phyloP scores from a whole-genome alignment of 2,113 vertebrate genomes.

The Nycticorax nycticorax region DNA sequence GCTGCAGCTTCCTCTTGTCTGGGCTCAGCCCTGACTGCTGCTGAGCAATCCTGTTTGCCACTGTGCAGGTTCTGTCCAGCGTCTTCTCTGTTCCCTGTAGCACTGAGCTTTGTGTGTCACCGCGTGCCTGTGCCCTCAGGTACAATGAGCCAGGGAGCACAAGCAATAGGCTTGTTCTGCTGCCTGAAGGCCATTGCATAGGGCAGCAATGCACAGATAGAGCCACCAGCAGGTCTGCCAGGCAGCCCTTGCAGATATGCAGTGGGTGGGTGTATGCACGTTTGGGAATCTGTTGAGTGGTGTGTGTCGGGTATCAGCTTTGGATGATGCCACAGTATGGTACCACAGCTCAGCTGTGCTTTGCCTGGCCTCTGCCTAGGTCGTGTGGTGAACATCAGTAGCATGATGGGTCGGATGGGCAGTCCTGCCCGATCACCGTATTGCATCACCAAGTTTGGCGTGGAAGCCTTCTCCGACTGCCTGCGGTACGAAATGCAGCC shows the following conservation, averaged over 20 bases:
- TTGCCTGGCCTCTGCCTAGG: slow-evolving; percentile 25
- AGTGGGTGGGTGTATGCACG: rapidly evolving
- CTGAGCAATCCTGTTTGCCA: not conserved
- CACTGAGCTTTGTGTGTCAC: not conserved
- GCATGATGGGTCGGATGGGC: slow-evolving; percentile 82
- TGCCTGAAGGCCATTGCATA: not conserved
- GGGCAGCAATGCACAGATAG: not conserved
- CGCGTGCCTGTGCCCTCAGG: not conserved
- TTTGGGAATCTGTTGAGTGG: not conserved
- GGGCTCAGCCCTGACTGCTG: not conserved
- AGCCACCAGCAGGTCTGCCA: not conserved
- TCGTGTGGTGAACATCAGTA: slow-evolving; percentile 80
- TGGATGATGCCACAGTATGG: no score
- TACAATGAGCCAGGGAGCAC: not conserved
- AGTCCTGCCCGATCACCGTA: slow-evolving; percentile 75
- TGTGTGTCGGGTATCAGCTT: not conserved
- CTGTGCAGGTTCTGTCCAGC: not conserved
- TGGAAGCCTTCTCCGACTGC: slow-evolving; percentile 83
- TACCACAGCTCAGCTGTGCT: not conserved
- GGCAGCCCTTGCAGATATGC: rapidly evolving
- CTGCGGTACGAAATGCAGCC: slow-evolving; percentile 80
- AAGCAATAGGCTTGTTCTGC: not conserved
- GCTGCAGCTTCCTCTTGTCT: not conserved
- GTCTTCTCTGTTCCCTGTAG: not conserved
- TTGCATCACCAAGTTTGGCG: slow-evolving; percentile 82